These are phyloP conservation scores for Vultur gryphus DNA, from an alignment of 2,797 vertebrate genomes.

Conservation along the genomic window DNA sequence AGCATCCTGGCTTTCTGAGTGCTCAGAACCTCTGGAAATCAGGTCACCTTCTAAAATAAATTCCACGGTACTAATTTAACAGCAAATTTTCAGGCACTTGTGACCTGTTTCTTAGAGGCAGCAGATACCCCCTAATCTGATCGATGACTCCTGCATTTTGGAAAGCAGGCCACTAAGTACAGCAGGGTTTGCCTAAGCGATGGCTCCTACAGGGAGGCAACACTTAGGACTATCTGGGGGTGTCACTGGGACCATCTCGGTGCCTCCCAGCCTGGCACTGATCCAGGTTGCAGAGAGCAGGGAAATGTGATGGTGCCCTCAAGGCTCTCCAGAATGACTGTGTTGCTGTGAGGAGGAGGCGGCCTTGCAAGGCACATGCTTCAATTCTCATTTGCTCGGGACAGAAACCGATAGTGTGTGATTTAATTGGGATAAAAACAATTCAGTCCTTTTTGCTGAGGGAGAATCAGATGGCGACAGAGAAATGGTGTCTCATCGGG, in stretches of 20 bases:
- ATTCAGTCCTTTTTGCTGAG: neutral
- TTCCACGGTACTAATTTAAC: neutral
- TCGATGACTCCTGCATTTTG: fast-evolving
- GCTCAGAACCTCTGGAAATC: neutral
- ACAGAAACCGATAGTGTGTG: neutral
- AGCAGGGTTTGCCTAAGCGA: fast-evolving
- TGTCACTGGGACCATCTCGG: fast-evolving
- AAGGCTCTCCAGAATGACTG: neutral
- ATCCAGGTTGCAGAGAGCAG: neutral
- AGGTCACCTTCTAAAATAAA: neutral
- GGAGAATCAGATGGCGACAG: neutral
- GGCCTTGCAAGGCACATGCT: neutral
- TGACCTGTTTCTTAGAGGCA: neutral
- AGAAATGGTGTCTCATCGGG: neutral
- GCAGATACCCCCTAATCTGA: neutral
- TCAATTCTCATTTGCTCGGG: neutral
- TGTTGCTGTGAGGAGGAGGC: neutral
- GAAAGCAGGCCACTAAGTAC: neutral
- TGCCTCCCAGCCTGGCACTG: neutral
- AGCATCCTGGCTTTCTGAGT: neutral
- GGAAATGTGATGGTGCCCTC: fast-evolving
- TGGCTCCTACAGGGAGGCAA: neutral
- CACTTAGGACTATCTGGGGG: neutral
- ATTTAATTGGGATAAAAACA: slow-evolving; percentile 10
- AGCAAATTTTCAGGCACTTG: neutral